phyloP scores from a whole-genome alignment of 1,140 invertebrate species.

The Saxidomus purpurata region DNA sequence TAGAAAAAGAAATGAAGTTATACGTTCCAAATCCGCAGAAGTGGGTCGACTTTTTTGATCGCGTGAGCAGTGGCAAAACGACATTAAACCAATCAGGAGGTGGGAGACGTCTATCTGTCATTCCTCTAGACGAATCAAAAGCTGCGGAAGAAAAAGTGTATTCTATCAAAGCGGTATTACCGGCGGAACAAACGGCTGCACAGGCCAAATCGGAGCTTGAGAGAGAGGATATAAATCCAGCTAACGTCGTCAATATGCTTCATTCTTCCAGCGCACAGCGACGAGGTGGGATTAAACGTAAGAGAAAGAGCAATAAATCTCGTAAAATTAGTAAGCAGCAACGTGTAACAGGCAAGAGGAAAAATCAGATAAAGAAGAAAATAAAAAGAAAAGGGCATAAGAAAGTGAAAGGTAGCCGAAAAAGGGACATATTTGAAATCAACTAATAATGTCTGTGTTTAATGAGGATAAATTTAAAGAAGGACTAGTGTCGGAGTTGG shows the following conservation, averaged over 20 bases:
- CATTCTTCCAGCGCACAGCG: not conserved
- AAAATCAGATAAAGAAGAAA: not conserved
- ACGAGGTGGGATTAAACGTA: conserved; percentile 22
- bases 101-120: conserved; percentile 24
- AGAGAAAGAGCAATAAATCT: conserved; percentile 1
- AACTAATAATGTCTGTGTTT: conserved; percentile 16
- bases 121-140: conserved; percentile 9
- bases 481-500: conserved; percentile 37
- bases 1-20: conserved; percentile 8
- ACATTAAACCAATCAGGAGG: conserved; percentile 15
- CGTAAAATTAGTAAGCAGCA: not conserved
- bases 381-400: conserved; percentile 24
- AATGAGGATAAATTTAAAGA: conserved; percentile 29
- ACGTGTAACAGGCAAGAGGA: not conserved
- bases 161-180: conserved; percentile 57
- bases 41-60: conserved; percentile 54
- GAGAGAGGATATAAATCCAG: conserved; percentile 45
- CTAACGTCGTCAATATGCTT: not conserved
- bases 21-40: conserved; percentile 58
- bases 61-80: conserved; percentile 43
- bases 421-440: conserved; percentile 7
- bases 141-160: not conserved
- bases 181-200: conserved; percentile 60
- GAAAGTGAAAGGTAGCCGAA: not conserved
- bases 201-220: conserved; percentile 54